Conservation (phyloP, 1,140 invertebrate species). For the Aphelenchoides avenae region DNA sequence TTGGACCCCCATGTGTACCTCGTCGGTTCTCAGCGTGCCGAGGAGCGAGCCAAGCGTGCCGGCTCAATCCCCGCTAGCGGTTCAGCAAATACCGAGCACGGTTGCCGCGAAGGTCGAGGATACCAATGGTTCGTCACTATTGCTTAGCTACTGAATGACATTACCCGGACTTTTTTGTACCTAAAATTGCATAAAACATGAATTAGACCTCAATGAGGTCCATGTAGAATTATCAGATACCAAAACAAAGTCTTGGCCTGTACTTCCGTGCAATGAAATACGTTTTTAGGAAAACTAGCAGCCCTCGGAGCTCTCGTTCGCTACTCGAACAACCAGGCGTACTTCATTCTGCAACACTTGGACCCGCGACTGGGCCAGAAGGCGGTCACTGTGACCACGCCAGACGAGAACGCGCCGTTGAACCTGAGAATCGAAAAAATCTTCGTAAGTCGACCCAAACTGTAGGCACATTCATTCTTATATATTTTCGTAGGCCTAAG, state of each 20-base stretch:
- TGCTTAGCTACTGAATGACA: not conserved
- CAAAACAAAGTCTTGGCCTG: not conserved
- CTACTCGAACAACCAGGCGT: slow-evolving; percentile 43
- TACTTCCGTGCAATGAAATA: slow-evolving; percentile 1
- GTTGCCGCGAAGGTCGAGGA: slow-evolving; percentile 36
- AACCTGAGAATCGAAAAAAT: slow-evolving; percentile 33
- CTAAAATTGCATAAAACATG: not conserved
- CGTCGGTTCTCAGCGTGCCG: too few species aligned
- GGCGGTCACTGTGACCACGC: slow-evolving; percentile 32
- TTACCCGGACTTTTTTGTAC: not conserved
- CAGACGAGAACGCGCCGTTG: slow-evolving; percentile 30
- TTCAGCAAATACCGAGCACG: slow-evolving; percentile 36
- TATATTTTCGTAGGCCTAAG: not conserved
- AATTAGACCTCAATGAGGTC: not conserved
- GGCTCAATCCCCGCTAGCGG: slow-evolving; percentile 34
- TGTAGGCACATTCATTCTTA: not conserved
- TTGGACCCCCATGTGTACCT: too few species aligned
- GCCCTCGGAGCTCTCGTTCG: slow-evolving; percentile 38
- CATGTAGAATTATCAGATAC: not conserved
- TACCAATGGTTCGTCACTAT: slow-evolving; percentile 21
- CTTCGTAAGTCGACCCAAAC: not conserved
- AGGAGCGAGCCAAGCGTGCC: slow-evolving; percentile 22
- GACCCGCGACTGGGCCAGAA: slow-evolving; percentile 30
- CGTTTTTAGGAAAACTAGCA: slow-evolving; percentile 39
- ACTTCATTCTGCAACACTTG: slow-evolving; percentile 44